Conservation (phyloP, 2,797 vertebrate genomes). For the Mormyrus proboscirostris region DNA sequence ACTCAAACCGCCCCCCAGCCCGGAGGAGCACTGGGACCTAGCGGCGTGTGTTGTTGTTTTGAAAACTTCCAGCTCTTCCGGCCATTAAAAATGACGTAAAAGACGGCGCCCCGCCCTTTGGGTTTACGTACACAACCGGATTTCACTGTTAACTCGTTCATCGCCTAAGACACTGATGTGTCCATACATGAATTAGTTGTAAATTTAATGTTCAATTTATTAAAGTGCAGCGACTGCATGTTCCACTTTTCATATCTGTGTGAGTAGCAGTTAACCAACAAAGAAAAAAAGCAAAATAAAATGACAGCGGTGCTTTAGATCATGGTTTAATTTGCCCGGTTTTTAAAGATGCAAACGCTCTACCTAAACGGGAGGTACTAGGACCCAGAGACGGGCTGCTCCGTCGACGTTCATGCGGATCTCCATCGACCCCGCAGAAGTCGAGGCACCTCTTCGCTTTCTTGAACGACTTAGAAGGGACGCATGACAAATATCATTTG, state of each 20-base stretch:
- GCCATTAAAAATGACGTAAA: not conserved
- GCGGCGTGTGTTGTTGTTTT: not conserved
- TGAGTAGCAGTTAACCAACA: not conserved
- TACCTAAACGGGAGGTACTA: not conserved
- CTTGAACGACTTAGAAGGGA: conserved; percentile 7
- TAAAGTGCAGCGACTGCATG: not conserved
- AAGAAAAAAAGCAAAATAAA: not conserved
- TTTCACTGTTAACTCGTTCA: not conserved
- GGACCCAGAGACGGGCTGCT: not conserved
- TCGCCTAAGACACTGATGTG: not conserved
- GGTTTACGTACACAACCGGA: not conserved
- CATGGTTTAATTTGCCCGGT: not conserved
- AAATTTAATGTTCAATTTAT: not conserved
- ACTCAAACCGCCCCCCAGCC: not conserved
- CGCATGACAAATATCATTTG: conserved; percentile 19
- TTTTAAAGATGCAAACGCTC: not conserved
- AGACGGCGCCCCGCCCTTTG: not conserved
- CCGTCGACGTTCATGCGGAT: not conserved
- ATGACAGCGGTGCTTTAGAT: not conserved
- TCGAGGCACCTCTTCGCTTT: not conserved
- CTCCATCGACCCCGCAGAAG: not conserved
- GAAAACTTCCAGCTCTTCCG: not conserved
- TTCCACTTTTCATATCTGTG: not conserved
- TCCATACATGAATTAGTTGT: not conserved
- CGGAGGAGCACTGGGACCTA: not conserved